A percentile compares a stretch with the other conserved stretches of the same genome.
phyloP scores from a whole-genome alignment of 2,888 invertebrate species.

The Oxyscelio sp. region DNA sequence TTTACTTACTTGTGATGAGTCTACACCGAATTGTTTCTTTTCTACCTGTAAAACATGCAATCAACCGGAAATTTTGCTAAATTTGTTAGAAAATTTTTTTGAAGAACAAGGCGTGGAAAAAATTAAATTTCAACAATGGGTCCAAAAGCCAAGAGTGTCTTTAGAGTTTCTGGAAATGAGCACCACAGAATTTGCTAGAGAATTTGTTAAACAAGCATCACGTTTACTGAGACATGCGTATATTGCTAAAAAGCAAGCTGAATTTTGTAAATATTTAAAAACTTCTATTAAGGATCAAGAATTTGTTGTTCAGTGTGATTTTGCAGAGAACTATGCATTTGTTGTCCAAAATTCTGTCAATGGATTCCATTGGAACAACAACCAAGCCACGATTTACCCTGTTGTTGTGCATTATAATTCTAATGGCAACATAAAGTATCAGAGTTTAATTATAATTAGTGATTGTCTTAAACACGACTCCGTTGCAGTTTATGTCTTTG shows the following conservation, averaged over 20 bases:
- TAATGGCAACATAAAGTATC: conserved; percentile 2
- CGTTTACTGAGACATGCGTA: conserved; percentile 21
- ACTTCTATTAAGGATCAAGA: background rate
- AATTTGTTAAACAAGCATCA: conserved; percentile 14
- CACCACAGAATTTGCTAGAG: background rate
- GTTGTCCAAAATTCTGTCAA: conserved; percentile 34
- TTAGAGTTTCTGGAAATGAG: conserved; percentile 10
- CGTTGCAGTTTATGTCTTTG: conserved; percentile 35
- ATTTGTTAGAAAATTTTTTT: conserved; percentile 1
- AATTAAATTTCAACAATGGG: conserved; percentile 39
- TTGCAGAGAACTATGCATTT: conserved; percentile 54
- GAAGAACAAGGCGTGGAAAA: conserved; percentile 20
- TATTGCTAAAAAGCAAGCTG: conserved; percentile 32
- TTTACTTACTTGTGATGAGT: conserved; percentile 28
- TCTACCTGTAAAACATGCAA: background rate
- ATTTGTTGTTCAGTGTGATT: conserved; percentile 47
- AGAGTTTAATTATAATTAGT: conserved; percentile 36
- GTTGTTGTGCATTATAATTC: conserved; percentile 1
- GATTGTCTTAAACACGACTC: conserved; percentile 50
- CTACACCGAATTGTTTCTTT: conserved; percentile 18
- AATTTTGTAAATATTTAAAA: conserved; percentile 20
- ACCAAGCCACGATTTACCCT: conserved; percentile 6
- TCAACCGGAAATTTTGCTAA: conserved; percentile 9
- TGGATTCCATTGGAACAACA: conserved; percentile 20
- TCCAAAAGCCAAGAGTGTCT: conserved; percentile 23